Base-by-base conservation (phyloP, 2,113 vertebrate species). In the Urocitellus parryii region DNA sequence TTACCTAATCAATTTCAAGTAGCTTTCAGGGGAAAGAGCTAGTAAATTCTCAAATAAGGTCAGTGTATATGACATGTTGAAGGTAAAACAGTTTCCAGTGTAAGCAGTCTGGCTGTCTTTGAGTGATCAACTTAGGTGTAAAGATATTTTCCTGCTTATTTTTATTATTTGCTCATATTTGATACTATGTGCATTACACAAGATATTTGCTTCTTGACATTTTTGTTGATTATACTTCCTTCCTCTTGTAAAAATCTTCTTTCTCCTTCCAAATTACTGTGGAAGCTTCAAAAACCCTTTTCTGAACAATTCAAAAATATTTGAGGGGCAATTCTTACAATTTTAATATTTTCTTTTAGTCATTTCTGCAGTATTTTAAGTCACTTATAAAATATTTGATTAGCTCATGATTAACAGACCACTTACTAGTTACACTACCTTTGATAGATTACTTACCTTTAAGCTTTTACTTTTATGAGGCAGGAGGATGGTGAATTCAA, bases 61-160 rank as follows among this genome's bases (percentile, higher is more conserved):
- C 34, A 74, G 39, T 95, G 84, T 32, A 85, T 83, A 48, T 53
- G 39, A 90, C 8, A 39, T 79, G 42, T 89, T 95, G 87, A 94
- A 91, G 29, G 24, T 65, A n/a, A 89, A 97, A 67, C 14, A 83
- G 27, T 92, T 78, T 68, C 27, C 92, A n/a, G 34, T 91, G 18
- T 96, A 88, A 91, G n/a, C 29, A 88, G 5, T 53, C 51, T 93
- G 20, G 29, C 77, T 29, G 96, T 94, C 65, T 89, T 34, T 92
- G 34, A 14, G 32, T 88, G 45, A 45, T 73, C 24, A 76, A 24
- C 39, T 51, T 91, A 77, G 61, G 12, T 51, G 74, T 84, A 84
- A 90, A 97, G 48, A 42, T 89, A 92, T 11, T 86, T 80, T 97
- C 68, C 58, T 77, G 45, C 32, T 91, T 88, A 17, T 94, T 91